Evolutionary conservation across 2,113 vertebrate genomes (phyloP), one percentile per base, ranked within the genome.

Genomic region (Paradoxurus hermaphroditus): DNA sequence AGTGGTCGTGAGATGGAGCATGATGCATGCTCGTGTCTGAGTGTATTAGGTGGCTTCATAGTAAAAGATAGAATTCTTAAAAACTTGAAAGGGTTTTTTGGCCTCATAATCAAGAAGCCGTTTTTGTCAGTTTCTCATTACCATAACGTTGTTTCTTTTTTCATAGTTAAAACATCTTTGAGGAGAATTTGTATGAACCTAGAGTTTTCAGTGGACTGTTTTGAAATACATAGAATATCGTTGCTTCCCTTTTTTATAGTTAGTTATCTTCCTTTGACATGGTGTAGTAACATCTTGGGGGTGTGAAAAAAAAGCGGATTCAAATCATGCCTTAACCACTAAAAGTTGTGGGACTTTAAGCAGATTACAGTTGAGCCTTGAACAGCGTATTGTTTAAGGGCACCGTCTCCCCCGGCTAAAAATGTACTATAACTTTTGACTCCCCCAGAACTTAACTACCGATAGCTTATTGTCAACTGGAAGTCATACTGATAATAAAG

Each of bases 31-130:
- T 84, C 93, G 51, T 91, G 27, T 77, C 68, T 92, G 77, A 72
- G 63, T 46, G 3, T 92, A 36, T 94, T 93, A 87, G 94, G 65
- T 88, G 49, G 44, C 44, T 18, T 97, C 36, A 34, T 19, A 75
- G n/a, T 94, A 87, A 94, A 93, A 90, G 34, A 81, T 51, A 46
- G 25, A 29, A 0, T 56, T 96, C 62, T 96, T 88, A 85, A 97
- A 78, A 56, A 93, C 15, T 73, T 94, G 7, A n/a, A 14, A 5
- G 7, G 5, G n/a, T n/a, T 67, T 95, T 87, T 73, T 63, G 95
- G 62, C 56, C 6, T n/a, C 59, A 49, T 90, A 85, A 72, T 36
- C 1, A 72, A 78, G 34, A 86, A 46, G 36, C 36, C 3, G 15
- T 93, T 91, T 95, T 86, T 79, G 65, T 83, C 65, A 72, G 12